These are phyloP conservation scores for Cyprinodon tularosa DNA, from an alignment of 2,113 vertebrate genomes.

Conservation along the genomic window DNA sequence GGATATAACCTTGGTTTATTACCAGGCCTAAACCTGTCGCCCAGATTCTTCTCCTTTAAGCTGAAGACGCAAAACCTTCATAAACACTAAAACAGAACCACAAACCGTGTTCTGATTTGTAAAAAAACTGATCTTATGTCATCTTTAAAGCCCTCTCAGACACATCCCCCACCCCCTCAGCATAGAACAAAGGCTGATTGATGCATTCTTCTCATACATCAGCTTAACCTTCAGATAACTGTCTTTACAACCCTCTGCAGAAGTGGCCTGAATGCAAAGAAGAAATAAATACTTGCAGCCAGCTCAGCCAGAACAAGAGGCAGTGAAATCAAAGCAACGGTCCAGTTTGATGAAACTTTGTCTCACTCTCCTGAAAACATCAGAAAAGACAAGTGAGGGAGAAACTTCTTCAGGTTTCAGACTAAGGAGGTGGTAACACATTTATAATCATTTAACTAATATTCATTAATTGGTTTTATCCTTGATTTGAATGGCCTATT, in stretches of 20 bases:
- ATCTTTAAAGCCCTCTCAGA: not conserved
- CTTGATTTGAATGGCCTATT: too few species aligned
- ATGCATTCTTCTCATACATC: slow-evolving; percentile 62
- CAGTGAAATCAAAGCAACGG: slow-evolving; percentile 10
- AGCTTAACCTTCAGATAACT: slow-evolving; percentile 64
- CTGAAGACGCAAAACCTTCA: not conserved
- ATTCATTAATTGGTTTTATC: too few species aligned
- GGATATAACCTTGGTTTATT: not conserved
- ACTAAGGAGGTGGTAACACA: too few species aligned
- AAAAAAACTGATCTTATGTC: not conserved
- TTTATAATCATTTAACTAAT: too few species aligned
- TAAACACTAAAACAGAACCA: not conserved
- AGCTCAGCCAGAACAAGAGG: slow-evolving; percentile 46
- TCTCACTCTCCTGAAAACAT: not conserved
- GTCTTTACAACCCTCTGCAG: slow-evolving; percentile 59
- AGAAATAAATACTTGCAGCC: slow-evolving; percentile 52
- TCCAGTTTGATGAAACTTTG: not conserved
- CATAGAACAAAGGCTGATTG: slow-evolving; percentile 67
- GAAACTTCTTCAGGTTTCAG: not conserved
- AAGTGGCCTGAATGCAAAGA: slow-evolving; percentile 22
- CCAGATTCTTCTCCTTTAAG: not conserved
- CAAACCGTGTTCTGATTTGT: not conserved
- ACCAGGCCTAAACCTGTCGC: not conserved
- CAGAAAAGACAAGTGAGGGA: not conserved
- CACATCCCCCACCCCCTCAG: slow-evolving; percentile 12